A percentile compares a stretch with the other conserved stretches of the same genome.
These are phyloP conservation scores for Thereva unica DNA, from an alignment of 2,888 invertebrate species.

Conservation along the genomic window DNA sequence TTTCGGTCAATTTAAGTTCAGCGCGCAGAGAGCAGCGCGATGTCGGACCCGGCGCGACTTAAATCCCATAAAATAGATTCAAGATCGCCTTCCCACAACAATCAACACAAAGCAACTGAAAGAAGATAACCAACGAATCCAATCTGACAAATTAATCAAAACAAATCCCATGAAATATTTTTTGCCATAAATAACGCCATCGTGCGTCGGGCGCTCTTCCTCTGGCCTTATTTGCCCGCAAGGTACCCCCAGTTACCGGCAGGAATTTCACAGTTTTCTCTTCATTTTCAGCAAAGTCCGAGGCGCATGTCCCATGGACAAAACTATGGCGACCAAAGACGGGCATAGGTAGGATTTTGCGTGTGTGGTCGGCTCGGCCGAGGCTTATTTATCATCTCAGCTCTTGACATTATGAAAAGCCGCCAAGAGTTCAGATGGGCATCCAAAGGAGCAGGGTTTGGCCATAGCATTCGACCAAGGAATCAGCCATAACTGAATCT, in stretches of 20 bases:
- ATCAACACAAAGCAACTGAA: background rate
- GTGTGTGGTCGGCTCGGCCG: conserved; percentile 28
- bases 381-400: conserved; percentile 33
- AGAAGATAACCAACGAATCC: conserved; percentile 8
- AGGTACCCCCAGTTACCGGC: conserved; percentile 2
- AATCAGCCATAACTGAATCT: background rate
- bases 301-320: background rate
- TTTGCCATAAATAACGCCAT: conserved; percentile 28
- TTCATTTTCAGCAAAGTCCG: background rate
- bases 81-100: too few species aligned
- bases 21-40: too few species aligned
- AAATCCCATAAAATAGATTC: too few species aligned
- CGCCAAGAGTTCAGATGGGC: conserved; percentile 14
- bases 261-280: conserved; percentile 24
- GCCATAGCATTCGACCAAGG: conserved; percentile 4
- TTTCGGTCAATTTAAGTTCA: too few species aligned
- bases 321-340: background rate
- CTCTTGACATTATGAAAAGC: conserved; percentile 26
- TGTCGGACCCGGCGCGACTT: too few species aligned
- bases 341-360: background rate
- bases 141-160: conserved; percentile 39
- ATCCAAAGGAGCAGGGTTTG: background rate
- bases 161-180: conserved; percentile 38
- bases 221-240: conserved; percentile 20
- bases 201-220: background rate